Conservation (phyloP, 2,797 vertebrate species). For the Parauchenoglanis ngamensis region DNA sequence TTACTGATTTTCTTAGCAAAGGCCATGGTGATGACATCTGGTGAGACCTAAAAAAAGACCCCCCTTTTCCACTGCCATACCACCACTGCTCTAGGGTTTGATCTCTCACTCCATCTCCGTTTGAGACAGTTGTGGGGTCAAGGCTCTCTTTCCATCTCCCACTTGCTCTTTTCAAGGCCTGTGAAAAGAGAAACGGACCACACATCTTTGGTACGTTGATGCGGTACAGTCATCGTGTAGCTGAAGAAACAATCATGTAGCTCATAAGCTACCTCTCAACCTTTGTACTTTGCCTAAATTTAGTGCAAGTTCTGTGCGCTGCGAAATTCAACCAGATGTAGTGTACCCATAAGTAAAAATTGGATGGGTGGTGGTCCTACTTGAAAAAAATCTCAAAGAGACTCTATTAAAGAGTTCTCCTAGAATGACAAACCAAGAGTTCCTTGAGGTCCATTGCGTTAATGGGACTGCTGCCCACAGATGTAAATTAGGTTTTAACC, state of each 20-base stretch:
- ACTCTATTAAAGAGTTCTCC: neutral
- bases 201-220: neutral
- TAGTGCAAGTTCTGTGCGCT: neutral
- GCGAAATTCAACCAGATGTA: neutral
- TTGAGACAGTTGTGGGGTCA: conserved; percentile 26
- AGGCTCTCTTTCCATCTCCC: neutral
- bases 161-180: conserved; percentile 29
- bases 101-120: conserved; percentile 35
- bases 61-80: neutral
- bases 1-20: conserved; percentile 55
- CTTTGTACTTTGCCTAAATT: neutral
- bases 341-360: no score
- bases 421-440: neutral
- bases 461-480: neutral
- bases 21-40: conserved; percentile 63
- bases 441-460: no score
- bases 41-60: conserved; percentile 55
- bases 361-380: neutral
- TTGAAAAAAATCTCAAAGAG: neutral
- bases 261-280: no score
- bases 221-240: neutral
- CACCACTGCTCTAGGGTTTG: conserved; percentile 16
- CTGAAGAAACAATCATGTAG: neutral
- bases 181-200: conserved; percentile 13
- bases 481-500: neutral